Evolutionary conservation across 2,888 invertebrate genomes (phyloP).

Genomic region (Lagria hirta): DNA sequence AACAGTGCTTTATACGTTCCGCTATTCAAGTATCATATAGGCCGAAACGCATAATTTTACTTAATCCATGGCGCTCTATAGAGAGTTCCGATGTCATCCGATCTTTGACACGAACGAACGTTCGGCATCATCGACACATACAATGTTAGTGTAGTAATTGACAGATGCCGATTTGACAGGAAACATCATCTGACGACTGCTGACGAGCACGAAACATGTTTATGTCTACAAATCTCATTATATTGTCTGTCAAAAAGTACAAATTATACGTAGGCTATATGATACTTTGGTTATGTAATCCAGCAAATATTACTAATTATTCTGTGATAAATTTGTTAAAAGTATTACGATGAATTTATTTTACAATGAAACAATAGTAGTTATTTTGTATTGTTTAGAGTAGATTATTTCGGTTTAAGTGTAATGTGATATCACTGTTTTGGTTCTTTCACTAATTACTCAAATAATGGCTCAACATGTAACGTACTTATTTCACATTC

Average conservation of each 20-base stretch:
- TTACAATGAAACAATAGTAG: constrained; percentile 15
- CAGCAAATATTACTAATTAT: constrained; percentile 22
- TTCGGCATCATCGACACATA: too few species aligned
- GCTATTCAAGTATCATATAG: too few species aligned
- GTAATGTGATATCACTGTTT: constrained; percentile 18
- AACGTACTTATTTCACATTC: constrained; percentile 22
- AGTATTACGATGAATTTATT: constrained; percentile 20
- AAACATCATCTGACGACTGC: too few species aligned
- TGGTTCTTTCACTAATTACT: constrained; percentile 15
- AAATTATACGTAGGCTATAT: not conserved
- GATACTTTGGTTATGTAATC: constrained; percentile 12
- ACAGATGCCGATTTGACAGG: too few species aligned
- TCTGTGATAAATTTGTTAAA: constrained; percentile 28
- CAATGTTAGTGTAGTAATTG: too few species aligned
- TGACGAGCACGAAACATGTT: too few species aligned
- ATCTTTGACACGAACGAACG: too few species aligned
- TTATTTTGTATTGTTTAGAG: constrained; percentile 16
- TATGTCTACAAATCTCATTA: too few species aligned
- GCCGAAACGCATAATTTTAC: not conserved
- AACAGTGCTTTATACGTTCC: constrained; percentile 21
- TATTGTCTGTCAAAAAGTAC: too few species aligned
- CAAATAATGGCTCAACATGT: constrained; percentile 21
- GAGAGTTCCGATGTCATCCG: too few species aligned
- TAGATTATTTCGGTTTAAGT: constrained; percentile 12
- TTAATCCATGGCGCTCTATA: not conserved